Percentiles rank a stretch among this genome's conserved stretches.
Evolutionary conservation across 2,113 vertebrate genomes (phyloP).

Genomic region (Scatophagus argus): DNA sequence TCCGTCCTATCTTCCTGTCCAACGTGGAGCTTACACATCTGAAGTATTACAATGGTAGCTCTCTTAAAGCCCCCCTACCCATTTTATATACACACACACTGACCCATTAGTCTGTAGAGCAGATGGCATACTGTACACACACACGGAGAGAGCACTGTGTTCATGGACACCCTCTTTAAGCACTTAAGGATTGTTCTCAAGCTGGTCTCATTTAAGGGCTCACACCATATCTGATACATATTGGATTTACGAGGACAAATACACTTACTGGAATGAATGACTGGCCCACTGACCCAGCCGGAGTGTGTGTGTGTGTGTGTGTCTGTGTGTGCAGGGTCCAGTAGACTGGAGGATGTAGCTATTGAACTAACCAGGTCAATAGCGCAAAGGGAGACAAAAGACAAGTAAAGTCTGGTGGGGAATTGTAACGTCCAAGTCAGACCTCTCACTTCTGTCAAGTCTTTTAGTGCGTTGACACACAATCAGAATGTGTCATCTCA

Average conservation of each 20-base stretch:
- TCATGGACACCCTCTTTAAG: constrained; percentile 52
- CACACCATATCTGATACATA: constrained; percentile 32
- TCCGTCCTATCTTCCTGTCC: constrained; percentile 68
- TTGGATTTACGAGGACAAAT: constrained; percentile 33
- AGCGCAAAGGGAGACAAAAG: constrained; percentile 54
- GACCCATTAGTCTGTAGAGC: constrained; percentile 58
- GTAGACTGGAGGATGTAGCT: constrained; percentile 29
- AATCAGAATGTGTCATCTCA: neutral
- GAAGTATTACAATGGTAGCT: constrained; percentile 22
- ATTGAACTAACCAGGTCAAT: constrained; percentile 75
- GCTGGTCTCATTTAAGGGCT: constrained; percentile 41
- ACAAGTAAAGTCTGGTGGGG: neutral
- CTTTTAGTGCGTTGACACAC: constrained; percentile 9
- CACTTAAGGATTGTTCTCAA: constrained; percentile 63
- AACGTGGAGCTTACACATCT: constrained; percentile 68
- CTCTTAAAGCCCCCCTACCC: constrained; percentile 58
- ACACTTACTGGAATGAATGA: constrained; percentile 47
- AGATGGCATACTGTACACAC: constrained; percentile 60
- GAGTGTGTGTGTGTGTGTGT: constrained; percentile 29
- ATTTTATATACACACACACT: constrained; percentile 53
- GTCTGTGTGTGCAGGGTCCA: constrained; percentile 38
- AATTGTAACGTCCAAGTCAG: constrained; percentile 9
- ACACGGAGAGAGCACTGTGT: constrained; percentile 40
- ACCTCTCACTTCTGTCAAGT: neutral
- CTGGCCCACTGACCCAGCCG: constrained; percentile 67